A percentile compares a stretch with the other conserved stretches of the same genome.
These are phyloP conservation scores for Chaetoderma sp. DNA, from an alignment of 2,888 invertebrate species.

Conservation along the genomic window DNA sequence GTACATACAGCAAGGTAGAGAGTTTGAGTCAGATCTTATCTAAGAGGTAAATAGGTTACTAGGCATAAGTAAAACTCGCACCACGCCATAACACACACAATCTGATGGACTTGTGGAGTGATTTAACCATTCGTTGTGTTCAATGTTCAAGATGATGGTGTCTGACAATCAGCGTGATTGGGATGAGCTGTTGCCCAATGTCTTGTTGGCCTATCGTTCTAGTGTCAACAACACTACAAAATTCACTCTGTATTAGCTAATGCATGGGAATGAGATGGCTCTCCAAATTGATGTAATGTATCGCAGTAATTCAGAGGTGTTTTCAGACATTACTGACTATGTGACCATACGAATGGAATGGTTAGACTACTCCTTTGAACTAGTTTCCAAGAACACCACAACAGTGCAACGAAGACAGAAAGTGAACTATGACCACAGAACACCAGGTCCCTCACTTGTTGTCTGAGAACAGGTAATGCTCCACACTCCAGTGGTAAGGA, in stretches of 20 bases:
- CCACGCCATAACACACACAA: conserved; percentile 31
- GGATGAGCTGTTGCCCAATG: conserved; percentile 22
- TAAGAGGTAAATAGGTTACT: conserved; percentile 16
- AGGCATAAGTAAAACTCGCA: conserved; percentile 29
- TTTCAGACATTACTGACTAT: too few relatives aligned
- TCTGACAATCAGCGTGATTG: conserved; percentile 25
- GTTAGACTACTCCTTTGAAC: too few relatives aligned
- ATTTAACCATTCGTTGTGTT: conserved; percentile 22
- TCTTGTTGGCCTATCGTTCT: conserved; percentile 19
- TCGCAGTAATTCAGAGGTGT: not conserved
- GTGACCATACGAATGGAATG: too few relatives aligned
- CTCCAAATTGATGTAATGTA: conserved; percentile 23
- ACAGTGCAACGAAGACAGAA: too few relatives aligned
- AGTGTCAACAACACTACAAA: conserved; percentile 14
- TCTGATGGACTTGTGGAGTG: conserved; percentile 33
- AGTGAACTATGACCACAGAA: too few relatives aligned
- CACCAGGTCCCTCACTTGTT: too few relatives aligned
- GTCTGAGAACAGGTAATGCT: too few relatives aligned
- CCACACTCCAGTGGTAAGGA: too few relatives aligned
- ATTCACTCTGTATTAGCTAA: conserved; percentile 11
- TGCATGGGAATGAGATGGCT: conserved; percentile 10
- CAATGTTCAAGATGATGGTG: conserved; percentile 20
- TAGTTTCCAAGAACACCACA: too few relatives aligned
- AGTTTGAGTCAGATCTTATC: conserved; percentile 26
- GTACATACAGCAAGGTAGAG: conserved; percentile 29